phyloP scores from a whole-genome alignment of 2,888 invertebrate genomes.

The Platycheirus rosarum region DNA sequence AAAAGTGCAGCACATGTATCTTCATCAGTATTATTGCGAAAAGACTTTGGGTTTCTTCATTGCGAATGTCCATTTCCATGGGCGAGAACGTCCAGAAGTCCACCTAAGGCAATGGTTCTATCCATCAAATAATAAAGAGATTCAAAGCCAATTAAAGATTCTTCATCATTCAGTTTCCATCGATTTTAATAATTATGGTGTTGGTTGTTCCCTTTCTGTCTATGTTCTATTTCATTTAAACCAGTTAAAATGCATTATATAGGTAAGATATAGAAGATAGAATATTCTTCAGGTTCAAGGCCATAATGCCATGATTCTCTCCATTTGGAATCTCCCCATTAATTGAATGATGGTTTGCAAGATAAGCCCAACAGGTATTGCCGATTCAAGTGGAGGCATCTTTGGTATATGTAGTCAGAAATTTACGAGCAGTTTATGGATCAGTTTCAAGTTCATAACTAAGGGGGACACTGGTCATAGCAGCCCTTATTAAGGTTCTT shows the following conservation, averaged over 20 bases:
- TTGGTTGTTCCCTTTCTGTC: background rate
- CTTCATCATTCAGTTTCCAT: constrained; percentile 15
- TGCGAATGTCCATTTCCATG: constrained; percentile 32
- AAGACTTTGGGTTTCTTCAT: constrained; percentile 36
- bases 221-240: constrained; percentile 41
- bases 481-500: background rate
- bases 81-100: background rate
- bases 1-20: constrained; percentile 15
- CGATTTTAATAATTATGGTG: background rate
- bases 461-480: background rate
- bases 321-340: background rate
- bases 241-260: constrained; percentile 37
- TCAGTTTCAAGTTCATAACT: too few relatives aligned
- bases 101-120: background rate
- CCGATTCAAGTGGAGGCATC: background rate
- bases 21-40: constrained; percentile 8
- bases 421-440: background rate
- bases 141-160: constrained; percentile 27
- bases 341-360: background rate
- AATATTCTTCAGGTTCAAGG: constrained; percentile 52
- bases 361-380: background rate
- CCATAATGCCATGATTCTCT: constrained; percentile 11
- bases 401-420: background rate
- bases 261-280: constrained; percentile 1
- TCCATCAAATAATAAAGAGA: constrained; percentile 46